Evolutionary conservation across 23 tunicate species (phyloP).

Genomic region (Ciona savignyi): DNA sequence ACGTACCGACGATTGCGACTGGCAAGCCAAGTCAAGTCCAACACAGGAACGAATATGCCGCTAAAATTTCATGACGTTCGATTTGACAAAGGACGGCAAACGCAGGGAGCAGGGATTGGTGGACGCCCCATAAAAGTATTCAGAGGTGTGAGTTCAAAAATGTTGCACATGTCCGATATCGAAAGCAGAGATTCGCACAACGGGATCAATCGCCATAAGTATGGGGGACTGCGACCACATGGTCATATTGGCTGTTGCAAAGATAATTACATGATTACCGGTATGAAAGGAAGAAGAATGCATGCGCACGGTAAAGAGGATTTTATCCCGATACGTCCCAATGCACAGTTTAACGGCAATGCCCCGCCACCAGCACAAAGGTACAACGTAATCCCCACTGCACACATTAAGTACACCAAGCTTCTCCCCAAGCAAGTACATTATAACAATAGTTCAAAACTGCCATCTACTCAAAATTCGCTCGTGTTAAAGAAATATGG

Average conservation of each 20-base stretch:
- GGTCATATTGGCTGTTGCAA: background rate
- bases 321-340: background rate
- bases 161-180: background rate
- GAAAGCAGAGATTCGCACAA: background rate
- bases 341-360: too few species aligned
- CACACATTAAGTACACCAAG: background rate
- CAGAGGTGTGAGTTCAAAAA: background rate
- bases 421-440: background rate
- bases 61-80: constrained; percentile 39
- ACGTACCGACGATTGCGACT: background rate
- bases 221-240: background rate
- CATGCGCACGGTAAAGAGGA: background rate
- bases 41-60: constrained; percentile 3
- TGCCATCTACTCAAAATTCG: background rate
- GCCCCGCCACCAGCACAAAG: background rate
- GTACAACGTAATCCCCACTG: background rate
- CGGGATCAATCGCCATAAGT: background rate
- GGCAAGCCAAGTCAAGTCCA: background rate
- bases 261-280: background rate
- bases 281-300: background rate
- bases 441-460: background rate
- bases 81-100: constrained; percentile 27
- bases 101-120: constrained; percentile 25
- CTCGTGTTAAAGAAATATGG: background rate
- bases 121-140: constrained; percentile 15